Conservation (phyloP, 2,888 invertebrate species). For the Drosophila crucigera region DNA sequence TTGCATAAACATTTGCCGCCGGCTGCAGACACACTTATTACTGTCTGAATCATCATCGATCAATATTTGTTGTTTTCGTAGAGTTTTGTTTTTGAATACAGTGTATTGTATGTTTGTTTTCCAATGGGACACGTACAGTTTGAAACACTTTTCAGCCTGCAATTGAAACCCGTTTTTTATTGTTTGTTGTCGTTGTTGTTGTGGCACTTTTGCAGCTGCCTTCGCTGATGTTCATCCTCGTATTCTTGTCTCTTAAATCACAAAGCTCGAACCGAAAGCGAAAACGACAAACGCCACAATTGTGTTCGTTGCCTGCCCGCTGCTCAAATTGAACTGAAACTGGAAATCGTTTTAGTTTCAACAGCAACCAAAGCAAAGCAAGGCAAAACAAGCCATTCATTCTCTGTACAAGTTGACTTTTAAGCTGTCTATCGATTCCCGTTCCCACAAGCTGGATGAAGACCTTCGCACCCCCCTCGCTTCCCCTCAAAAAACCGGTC, state of each 20-base stretch:
- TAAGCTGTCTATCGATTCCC: constrained; percentile 68
- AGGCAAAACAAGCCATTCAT: constrained; percentile 17
- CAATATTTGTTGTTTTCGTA: constrained; percentile 20
- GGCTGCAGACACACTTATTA: constrained; percentile 29
- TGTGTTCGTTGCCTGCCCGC: constrained; percentile 68
- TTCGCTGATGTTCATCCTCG: constrained; percentile 59
- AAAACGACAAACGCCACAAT: constrained; percentile 57
- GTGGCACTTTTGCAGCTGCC: constrained; percentile 78
- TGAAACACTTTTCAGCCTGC: constrained; percentile 53
- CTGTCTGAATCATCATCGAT: constrained; percentile 48
- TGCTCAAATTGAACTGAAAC: constrained; percentile 81
- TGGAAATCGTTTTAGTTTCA: constrained; percentile 69
- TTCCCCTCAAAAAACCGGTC: constrained; percentile 62
- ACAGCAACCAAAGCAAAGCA: constrained; percentile 20
- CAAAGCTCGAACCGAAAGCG: constrained; percentile 62
- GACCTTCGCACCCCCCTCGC: constrained; percentile 6
- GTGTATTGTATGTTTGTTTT: constrained; percentile 1
- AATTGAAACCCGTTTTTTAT: constrained; percentile 65
- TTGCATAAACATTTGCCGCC: constrained; percentile 67
- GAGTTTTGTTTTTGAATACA: constrained; percentile 15
- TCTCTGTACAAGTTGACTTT: constrained; percentile 31
- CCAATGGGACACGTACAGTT: constrained; percentile 11
- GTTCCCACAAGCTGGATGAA: constrained; percentile 70
- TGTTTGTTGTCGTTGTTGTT: constrained; percentile 19
- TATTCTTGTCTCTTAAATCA: constrained; percentile 66